Percentiles rank a stretch among this genome's conserved stretches.
phyloP scores from a whole-genome alignment of 1,140 invertebrate species.

The Caenorhabditis remanei region DNA sequence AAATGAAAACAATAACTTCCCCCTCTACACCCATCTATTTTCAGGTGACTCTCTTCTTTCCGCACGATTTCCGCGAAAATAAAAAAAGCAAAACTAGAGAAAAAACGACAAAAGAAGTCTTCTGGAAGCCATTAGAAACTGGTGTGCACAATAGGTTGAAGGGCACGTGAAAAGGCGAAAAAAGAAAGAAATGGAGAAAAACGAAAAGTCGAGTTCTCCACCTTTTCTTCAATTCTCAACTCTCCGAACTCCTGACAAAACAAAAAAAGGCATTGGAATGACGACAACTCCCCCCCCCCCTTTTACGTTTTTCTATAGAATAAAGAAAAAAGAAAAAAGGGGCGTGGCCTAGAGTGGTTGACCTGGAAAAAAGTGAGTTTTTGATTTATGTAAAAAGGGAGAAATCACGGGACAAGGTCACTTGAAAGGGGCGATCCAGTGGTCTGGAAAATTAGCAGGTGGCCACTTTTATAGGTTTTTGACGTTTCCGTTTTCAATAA shows the following conservation, averaged over 20 bases:
- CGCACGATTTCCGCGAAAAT: neutral
- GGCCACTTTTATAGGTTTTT: neutral
- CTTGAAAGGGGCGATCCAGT: neutral
- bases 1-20: too few relatives aligned
- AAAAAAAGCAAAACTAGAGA: neutral
- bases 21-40: too few relatives aligned
- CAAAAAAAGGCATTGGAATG: conserved; percentile 1
- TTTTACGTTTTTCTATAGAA: neutral
- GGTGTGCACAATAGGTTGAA: neutral
- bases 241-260: neutral
- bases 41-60: too few relatives aligned
- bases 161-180: neutral
- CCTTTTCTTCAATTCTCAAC: neutral
- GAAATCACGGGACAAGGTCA: conserved; percentile 22
- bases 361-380: conserved; percentile 29
- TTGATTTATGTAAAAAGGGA: neutral
- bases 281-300: neutral
- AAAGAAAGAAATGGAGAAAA: neutral
- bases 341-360: neutral
- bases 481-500: conserved; percentile 42
- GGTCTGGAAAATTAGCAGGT: conserved; percentile 34
- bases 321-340: neutral
- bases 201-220: neutral
- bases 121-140: conserved; percentile 28
- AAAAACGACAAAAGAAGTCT: neutral